These are phyloP conservation scores for Tineola bisselliella DNA, from an alignment of 2,888 invertebrate species.

Conservation along the genomic window DNA sequence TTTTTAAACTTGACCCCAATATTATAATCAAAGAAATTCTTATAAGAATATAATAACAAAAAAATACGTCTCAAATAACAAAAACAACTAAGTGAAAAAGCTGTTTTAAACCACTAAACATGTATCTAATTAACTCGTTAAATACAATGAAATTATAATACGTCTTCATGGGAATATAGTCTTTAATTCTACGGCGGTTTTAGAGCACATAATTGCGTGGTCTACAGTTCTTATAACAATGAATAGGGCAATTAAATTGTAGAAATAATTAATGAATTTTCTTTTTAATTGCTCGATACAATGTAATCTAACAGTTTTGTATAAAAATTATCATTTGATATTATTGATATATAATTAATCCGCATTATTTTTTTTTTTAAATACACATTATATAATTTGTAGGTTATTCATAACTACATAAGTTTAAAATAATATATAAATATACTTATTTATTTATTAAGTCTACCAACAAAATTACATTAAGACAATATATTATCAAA, in stretches of 20 bases:
- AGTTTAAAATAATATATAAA: too few species aligned
- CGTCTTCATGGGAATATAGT: neutral
- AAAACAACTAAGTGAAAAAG: neutral
- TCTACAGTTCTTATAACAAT: neutral
- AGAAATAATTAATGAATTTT: neutral
- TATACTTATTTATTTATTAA: too few species aligned
- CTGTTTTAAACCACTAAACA: neutral
- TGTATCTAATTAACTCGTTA: neutral
- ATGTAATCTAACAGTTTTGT: neutral
- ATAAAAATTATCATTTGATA: too few species aligned
- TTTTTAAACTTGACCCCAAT: neutral
- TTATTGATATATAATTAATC: too few species aligned
- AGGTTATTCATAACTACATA: too few species aligned
- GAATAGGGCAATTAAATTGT: neutral
- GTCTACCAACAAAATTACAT: too few species aligned
- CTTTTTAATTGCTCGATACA: neutral
- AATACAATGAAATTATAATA: neutral
- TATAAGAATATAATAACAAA: neutral
- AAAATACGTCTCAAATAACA: neutral
- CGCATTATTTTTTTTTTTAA: too few species aligned
- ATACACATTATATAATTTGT: too few species aligned
- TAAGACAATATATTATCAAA: too few species aligned
- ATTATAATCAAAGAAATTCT: neutral
- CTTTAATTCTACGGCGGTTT: neutral
- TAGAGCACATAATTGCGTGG: neutral